Conservation (phyloP, 2,797 vertebrate genomes). For the Coregonus suidteri region DNA sequence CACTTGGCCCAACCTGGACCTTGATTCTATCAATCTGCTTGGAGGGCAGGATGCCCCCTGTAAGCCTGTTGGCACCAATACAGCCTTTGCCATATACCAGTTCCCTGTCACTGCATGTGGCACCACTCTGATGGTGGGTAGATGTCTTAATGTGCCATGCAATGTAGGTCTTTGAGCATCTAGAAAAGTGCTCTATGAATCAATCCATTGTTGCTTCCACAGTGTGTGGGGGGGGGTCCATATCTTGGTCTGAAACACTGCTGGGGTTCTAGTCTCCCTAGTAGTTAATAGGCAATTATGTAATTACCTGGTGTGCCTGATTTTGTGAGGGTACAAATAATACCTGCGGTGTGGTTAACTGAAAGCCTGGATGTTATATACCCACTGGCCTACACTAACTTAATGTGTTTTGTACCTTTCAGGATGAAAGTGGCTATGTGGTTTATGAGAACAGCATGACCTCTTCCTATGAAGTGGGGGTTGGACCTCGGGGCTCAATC, state of each 20-base stretch:
- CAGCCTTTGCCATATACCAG: constrained; percentile 71
- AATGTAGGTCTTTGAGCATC: too few relatives aligned
- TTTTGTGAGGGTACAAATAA: not conserved
- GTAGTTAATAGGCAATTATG: not conserved
- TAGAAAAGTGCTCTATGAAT: not conserved
- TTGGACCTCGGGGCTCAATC: constrained; percentile 72
- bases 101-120: constrained; percentile 76
- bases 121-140: constrained; percentile 60
- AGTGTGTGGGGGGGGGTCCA: too few relatives aligned
- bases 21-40: constrained; percentile 63
- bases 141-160: not conserved
- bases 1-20: constrained; percentile 64
- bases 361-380: not conserved
- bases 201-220: not conserved
- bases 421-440: constrained; percentile 67
- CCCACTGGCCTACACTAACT: not conserved
- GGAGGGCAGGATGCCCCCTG: constrained; percentile 55
- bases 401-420: not conserved
- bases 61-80: constrained; percentile 51
- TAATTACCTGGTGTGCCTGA: not conserved
- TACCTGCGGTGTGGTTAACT: not conserved
- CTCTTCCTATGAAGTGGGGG: constrained; percentile 70
- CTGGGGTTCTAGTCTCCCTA: not conserved
- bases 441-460: constrained; percentile 78
- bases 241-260: not conserved